These are phyloP conservation scores for Garrulus glandarius DNA, from an alignment of 2,797 vertebrate species.

Conservation along the genomic window DNA sequence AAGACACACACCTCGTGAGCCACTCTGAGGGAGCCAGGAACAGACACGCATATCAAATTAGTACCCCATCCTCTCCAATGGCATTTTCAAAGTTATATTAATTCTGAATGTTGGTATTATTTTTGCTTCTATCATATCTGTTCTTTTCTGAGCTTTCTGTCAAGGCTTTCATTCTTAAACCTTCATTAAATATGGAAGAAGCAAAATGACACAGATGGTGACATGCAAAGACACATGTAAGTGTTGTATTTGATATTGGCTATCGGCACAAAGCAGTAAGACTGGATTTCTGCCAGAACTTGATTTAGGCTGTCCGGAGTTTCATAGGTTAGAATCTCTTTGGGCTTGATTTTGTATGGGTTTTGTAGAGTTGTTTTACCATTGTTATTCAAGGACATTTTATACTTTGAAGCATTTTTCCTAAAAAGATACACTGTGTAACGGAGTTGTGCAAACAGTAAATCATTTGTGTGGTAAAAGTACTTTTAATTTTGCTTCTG, in stretches of 20 bases:
- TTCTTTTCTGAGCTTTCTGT: neutral
- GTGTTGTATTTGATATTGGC: neutral
- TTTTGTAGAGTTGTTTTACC: neutral
- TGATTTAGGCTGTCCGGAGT: neutral
- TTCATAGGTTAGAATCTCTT: neutral
- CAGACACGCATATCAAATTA: neutral
- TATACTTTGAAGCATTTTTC: neutral
- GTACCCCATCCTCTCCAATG: fast-evolving
- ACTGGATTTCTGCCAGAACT: neutral
- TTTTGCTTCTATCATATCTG: neutral
- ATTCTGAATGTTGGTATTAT: neutral
- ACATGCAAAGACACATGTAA: neutral
- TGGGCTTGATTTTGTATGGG: fast-evolving
- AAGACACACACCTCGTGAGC: fast-evolving
- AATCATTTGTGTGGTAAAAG: neutral
- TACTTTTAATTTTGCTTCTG: neutral
- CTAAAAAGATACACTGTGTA: neutral
- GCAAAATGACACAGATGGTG: neutral
- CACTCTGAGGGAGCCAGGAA: neutral
- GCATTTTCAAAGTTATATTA: neutral
- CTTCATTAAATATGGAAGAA: neutral
- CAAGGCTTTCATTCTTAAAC: neutral
- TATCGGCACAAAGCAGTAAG: neutral
- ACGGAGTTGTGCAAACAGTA: neutral
- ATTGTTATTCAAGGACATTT: neutral